These are phyloP conservation scores for Jaculus jaculus DNA, from an alignment of 2,113 vertebrate genomes.

Conservation along the genomic window DNA sequence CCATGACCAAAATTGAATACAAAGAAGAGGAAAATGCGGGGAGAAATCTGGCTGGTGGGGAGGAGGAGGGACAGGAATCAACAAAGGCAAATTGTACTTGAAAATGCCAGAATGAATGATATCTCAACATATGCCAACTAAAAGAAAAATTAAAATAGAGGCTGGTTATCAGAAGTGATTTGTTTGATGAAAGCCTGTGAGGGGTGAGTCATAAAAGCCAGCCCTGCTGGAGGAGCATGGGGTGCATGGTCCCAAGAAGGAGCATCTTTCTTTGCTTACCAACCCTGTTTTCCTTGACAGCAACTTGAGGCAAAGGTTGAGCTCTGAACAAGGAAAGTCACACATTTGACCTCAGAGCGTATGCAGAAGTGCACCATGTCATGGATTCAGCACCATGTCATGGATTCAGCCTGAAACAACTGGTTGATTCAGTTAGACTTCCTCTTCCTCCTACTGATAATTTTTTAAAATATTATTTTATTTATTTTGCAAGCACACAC, in stretches of 20 bases:
- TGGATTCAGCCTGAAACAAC: background rate
- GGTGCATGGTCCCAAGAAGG: background rate
- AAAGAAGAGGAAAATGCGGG: too few relatives aligned
- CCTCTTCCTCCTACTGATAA: too few relatives aligned
- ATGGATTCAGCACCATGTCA: background rate
- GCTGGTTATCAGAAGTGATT: background rate
- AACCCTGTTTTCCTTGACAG: background rate
- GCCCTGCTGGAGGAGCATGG: background rate
- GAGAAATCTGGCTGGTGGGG: too few relatives aligned
- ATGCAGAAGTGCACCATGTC: background rate
- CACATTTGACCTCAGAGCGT: background rate
- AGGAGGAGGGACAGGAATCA: too few relatives aligned
- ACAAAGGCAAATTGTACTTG: too few relatives aligned
- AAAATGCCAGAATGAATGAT: too few relatives aligned
- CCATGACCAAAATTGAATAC: too few relatives aligned
- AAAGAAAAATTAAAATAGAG: too few relatives aligned
- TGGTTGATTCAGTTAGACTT: background rate
- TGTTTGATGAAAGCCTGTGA: background rate
- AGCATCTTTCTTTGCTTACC: background rate
- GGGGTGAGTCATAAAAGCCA: background rate
- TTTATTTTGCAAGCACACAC: too few relatives aligned
- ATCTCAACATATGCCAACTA: too few relatives aligned
- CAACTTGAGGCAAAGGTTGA: background rate
- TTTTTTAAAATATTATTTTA: too few relatives aligned
- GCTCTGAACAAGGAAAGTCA: slow-evolving; percentile 46